phyloP scores from a whole-genome alignment of 1,140 invertebrate genomes.

The Sinella curviseta region DNA sequence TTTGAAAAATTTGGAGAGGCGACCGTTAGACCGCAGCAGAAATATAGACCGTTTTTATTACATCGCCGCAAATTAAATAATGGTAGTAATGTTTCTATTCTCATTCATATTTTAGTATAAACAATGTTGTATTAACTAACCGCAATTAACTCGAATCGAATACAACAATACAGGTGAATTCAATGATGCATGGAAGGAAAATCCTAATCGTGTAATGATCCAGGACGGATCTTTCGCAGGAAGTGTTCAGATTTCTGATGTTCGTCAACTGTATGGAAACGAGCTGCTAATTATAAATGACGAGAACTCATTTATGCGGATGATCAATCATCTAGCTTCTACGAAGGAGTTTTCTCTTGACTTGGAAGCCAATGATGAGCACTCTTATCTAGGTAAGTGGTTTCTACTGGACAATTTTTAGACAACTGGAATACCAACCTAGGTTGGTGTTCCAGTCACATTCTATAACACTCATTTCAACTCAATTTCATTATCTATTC shows the following conservation, averaged over 20 bases:
- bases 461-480: too few relatives aligned
- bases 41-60: conserved; percentile 19
- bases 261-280: neutral
- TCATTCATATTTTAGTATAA: neutral
- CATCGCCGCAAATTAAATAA: conserved; percentile 26
- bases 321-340: neutral
- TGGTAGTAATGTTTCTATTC: conserved; percentile 4
- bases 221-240: neutral
- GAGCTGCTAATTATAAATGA: neutral
- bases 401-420: neutral
- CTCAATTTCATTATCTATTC: neutral
- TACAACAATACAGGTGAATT: neutral
- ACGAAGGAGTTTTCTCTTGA: neutral
- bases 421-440: neutral
- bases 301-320: neutral
- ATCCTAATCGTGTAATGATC: neutral
- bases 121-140: neutral
- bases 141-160: neutral
- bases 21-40: neutral
- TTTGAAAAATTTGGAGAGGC: conserved; percentile 25
- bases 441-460: neutral
- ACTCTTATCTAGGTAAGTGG: conserved; percentile 24
- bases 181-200: neutral
- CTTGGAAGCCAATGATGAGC: conserved; percentile 26
- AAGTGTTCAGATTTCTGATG: neutral